Percentiles rank a stretch among this genome's conserved stretches.
phyloP scores from a whole-genome alignment of 2,113 vertebrate genomes.

The Actinemys pallida region DNA sequence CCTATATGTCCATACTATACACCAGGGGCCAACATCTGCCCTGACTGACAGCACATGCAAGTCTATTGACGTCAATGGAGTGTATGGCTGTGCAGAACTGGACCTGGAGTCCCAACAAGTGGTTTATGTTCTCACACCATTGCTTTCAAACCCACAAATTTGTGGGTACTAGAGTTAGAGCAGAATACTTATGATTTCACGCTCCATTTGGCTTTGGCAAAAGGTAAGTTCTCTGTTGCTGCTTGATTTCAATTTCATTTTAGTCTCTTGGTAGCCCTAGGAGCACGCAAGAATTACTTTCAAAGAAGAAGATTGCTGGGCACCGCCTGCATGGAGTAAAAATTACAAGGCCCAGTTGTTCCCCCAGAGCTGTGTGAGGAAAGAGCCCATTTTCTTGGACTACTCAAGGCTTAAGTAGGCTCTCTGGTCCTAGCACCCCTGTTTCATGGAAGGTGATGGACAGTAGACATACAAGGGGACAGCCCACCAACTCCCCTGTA shows the following conservation, averaged over 20 bases:
- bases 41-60: too few relatives aligned
- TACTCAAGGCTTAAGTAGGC: background rate
- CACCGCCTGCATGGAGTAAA: background rate
- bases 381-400: background rate
- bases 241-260: background rate
- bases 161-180: background rate
- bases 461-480: background rate
- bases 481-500: constrained; percentile 21
- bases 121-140: too few relatives aligned
- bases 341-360: background rate
- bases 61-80: too few relatives aligned
- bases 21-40: too few relatives aligned
- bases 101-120: too few relatives aligned
- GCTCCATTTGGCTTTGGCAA: background rate
- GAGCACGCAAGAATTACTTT: background rate
- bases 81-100: too few relatives aligned
- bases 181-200: background rate
- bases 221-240: background rate
- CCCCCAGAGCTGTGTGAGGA: background rate
- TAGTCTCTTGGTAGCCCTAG: background rate
- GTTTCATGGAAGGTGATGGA: background rate
- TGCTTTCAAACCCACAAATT: background rate
- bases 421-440: background rate
- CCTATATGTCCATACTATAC: too few relatives aligned
- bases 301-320: background rate